These are phyloP conservation scores for Enteromius paludinosus DNA, from an alignment of 2,797 vertebrate species.

Conservation along the genomic window DNA sequence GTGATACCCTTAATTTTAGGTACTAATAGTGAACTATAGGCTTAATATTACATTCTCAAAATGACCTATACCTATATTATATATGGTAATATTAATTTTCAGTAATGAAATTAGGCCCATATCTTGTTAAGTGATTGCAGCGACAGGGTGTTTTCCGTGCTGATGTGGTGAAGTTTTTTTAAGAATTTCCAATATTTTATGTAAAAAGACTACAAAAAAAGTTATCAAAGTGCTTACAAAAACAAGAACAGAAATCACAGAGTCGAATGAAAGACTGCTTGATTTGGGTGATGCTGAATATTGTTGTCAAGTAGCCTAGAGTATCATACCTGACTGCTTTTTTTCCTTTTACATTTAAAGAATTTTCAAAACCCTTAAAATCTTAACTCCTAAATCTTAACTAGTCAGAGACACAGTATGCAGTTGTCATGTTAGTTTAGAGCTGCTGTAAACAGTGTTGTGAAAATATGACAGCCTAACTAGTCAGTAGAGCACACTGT, in stretches of 20 bases:
- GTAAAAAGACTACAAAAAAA: neutral
- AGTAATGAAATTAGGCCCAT: neutral
- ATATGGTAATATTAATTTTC: neutral
- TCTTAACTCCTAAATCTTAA: too few relatives aligned
- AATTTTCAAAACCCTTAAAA: neutral
- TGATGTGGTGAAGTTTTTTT: neutral
- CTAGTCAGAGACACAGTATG: too few relatives aligned
- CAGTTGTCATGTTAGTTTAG: too few relatives aligned
- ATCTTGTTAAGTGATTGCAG: neutral
- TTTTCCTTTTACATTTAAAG: neutral
- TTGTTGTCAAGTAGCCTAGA: neutral
- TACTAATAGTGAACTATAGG: too few relatives aligned
- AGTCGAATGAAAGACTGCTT: neutral
- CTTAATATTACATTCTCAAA: too few relatives aligned
- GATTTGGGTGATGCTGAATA: neutral
- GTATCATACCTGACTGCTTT: neutral
- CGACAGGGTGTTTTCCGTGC: neutral
- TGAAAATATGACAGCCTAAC: neutral
- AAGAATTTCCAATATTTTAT: neutral
- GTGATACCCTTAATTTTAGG: neutral
- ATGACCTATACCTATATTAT: neutral
- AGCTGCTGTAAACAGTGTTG: neutral
- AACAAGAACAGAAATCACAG: neutral
- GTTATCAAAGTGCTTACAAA: neutral
- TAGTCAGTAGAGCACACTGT: too few relatives aligned